A percentile compares a stretch with the other conserved stretches of the same genome.
These are phyloP conservation scores for Drosophila yooni DNA, from an alignment of 2,888 invertebrate genomes.

Conservation along the genomic window DNA sequence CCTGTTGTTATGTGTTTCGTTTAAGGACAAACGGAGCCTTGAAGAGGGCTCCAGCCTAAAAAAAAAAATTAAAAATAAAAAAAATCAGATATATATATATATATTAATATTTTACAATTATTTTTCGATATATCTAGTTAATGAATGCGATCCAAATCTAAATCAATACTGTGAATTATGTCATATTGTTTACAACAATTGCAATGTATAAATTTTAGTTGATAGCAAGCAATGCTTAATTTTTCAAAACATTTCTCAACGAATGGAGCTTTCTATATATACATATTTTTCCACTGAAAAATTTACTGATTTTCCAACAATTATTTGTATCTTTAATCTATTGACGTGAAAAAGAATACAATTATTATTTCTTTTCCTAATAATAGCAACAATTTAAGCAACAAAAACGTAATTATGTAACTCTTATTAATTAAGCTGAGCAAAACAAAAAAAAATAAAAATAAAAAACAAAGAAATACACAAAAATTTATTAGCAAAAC, in stretches of 20 bases:
- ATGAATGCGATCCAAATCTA: slow-evolving; percentile 38
- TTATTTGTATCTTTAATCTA: slow-evolving; percentile 42
- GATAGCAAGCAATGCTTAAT: slow-evolving; percentile 42
- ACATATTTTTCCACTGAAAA: slow-evolving; percentile 33
- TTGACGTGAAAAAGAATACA: slow-evolving; percentile 62
- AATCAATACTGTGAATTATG: slow-evolving; percentile 59
- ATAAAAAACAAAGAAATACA: slow-evolving; percentile 62
- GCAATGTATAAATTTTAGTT: slow-evolving; percentile 68
- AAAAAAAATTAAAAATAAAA: slow-evolving; percentile 6
- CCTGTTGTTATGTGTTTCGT: slow-evolving; percentile 69
- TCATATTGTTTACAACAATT: slow-evolving; percentile 58
- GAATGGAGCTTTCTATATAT: slow-evolving; percentile 38
- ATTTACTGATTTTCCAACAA: slow-evolving; percentile 47
- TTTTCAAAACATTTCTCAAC: slow-evolving; percentile 30
- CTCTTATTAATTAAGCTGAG: slow-evolving; percentile 64
- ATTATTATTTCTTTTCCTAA: slow-evolving; percentile 51
- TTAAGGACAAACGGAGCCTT: slow-evolving; percentile 61
- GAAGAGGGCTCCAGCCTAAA: slow-evolving; percentile 51
- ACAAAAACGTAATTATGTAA: slow-evolving; percentile 64
- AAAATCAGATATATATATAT: slow-evolving; percentile 38
- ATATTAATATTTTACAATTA: slow-evolving; percentile 48
- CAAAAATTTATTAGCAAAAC: slow-evolving; percentile 70
- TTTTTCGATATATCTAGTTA: slow-evolving; percentile 36
- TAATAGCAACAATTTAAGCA: slow-evolving; percentile 61
- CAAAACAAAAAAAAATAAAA: slow-evolving; percentile 57